Base-by-base conservation (phyloP, 1,140 invertebrate genomes). In the Zaprionus vittiger region DNA sequence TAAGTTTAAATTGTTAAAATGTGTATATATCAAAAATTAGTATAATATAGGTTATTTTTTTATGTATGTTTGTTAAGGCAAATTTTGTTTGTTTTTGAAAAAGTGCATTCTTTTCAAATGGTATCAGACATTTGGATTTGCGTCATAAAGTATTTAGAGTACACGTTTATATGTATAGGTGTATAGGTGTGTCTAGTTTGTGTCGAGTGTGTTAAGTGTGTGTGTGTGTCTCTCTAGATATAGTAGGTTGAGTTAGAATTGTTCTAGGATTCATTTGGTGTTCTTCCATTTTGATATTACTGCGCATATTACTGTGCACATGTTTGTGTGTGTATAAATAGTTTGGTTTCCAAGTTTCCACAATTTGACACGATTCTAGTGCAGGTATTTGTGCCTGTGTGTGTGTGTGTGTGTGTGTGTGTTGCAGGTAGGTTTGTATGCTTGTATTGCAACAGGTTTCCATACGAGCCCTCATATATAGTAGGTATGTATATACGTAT, bases 21-120 rank as follows among this genome's bases (percentile, higher is more conserved):
- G 64, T 67, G 79, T 81, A 75, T 74, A 74, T 81, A 81, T 81
- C 71, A 80, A 80, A 80, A 80, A 78, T 80, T 74, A 74, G 69
- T 80, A 80, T 67, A 80, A 80, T 70, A 70, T 71, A 34, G 76
- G 60, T 81, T 77, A 67, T 57, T 71, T 17, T 17, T 20, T 17
- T 17, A 47, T 47, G 41, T 47, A 17, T 20, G 41, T 15, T 54
- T 77, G 38, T 80, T 79, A 81, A 81, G 79, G 79, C 79, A 81
- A 81, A 67, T 72, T 70, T 34, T 34, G 31, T 34, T 34, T 47
- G n/a, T 38, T 12, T 74, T 75, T 77, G 61, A 77, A 71, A 71
- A 81, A 79, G 76, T 81, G 79, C 79, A 79, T 79, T 68, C 63
- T 75, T 74, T 68, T 74, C 57, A 79, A 81, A 79, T 72, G 76